Percentiles rank a stretch among this genome's conserved stretches.
These are phyloP conservation scores for Trachymyrmex cornetzi DNA, from an alignment of 1,140 invertebrate species.

Conservation along the genomic window DNA sequence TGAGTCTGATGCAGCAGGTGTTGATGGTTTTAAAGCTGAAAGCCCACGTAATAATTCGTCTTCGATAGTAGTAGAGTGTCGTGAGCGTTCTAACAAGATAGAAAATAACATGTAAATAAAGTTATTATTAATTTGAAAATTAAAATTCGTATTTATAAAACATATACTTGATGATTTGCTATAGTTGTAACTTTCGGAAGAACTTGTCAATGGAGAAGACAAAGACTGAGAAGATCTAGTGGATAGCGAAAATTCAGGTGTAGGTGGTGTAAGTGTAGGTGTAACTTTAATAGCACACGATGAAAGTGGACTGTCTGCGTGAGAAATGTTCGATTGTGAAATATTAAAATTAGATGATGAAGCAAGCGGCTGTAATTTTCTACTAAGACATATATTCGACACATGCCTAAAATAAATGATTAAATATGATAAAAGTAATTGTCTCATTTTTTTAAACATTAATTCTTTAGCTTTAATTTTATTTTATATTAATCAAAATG, in stretches of 20 bases:
- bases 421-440: neutral
- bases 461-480: too few species aligned
- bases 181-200: too few species aligned
- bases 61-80: too few species aligned
- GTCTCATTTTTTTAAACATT: neutral
- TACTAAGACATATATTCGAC: slow-evolving; percentile 20
- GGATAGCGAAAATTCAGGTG: neutral
- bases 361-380: slow-evolving; percentile 11
- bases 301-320: slow-evolving; percentile 3
- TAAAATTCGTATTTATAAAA: too few species aligned
- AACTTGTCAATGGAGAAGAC: too few species aligned
- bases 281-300: neutral
- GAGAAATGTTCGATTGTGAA: neutral
- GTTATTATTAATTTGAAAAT: too few species aligned
- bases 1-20: too few species aligned
- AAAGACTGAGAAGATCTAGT: neutral
- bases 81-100: too few species aligned
- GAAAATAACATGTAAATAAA: too few species aligned
- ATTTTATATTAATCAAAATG: slow-evolving; percentile 9
- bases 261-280: neutral
- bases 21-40: too few species aligned
- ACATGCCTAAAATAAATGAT: slow-evolving; percentile 20
- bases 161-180: too few species aligned
- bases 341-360: slow-evolving; percentile 18
- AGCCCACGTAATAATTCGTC: too few species aligned